Evolutionary conservation across 2,797 vertebrate genomes (phyloP), one percentile per base, ranked within the genome.

Genomic region (Phyllotis vaccarum): DNA sequence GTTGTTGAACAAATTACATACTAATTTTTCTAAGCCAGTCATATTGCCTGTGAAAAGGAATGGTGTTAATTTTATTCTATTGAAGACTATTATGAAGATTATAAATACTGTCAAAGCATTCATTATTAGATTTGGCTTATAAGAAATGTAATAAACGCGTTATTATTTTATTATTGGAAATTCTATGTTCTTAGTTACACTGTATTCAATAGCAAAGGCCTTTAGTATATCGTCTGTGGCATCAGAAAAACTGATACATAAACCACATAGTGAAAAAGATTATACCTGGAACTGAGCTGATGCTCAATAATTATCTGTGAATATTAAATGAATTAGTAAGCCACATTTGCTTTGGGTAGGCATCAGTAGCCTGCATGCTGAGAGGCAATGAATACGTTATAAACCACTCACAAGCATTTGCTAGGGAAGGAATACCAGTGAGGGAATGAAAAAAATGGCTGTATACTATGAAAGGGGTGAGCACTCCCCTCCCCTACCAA

Each of bases 331-430:
- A 91, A 89, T 21, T 31, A 87, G 40, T 37, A 49, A 93, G 21
- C 5, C 43, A 82, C 3, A 83, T 87, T 68, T 85, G 54, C 21
- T 92, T 88, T 93, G 40, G 31, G 27, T 11, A 64, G 58, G 29
- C 81, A 46, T 83, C 46, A 70, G 75, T 37, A 52, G 52, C 43
- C 90, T 81, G 49, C 24, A 86, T 24, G 6, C 31, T 76, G 80
- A 76, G 86, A 90, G 92, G 66, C 66, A 46, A 74, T 46, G 80
- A 49, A 70, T 40, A 60, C 16, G n/a, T 66, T 66, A 86, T 27
- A 86, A 68, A 64, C 76, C 90, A 24, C 21, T 90, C 89, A 90
- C 34, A 95, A 76, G 76, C 14, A 93, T 46, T 46, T 92, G n/a
- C 37, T 21, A 74, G 87, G 46, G 56, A 82, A 40, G 78, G 94